phyloP scores from a whole-genome alignment of 2,888 invertebrate species.

The Pyrochroa serraticornis region DNA sequence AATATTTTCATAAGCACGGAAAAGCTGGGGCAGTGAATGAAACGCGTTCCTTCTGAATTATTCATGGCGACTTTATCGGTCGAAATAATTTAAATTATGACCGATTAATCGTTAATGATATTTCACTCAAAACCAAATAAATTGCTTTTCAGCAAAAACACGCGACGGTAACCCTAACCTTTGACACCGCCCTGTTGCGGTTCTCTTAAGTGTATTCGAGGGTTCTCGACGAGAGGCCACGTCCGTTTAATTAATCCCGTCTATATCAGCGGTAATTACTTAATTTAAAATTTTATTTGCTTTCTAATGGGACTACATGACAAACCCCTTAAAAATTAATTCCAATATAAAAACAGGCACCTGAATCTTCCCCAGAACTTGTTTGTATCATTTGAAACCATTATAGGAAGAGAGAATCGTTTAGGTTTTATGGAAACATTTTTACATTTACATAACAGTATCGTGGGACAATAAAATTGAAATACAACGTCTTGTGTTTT shows the following conservation, averaged over 20 bases:
- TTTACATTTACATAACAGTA: slow-evolving; percentile 13
- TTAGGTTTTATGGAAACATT: slow-evolving; percentile 13
- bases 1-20: slow-evolving; percentile 26
- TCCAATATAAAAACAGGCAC: slow-evolving; percentile 7
- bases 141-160: slow-evolving; percentile 15
- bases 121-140: slow-evolving; percentile 29
- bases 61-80: slow-evolving; percentile 29
- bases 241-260: slow-evolving; percentile 8
- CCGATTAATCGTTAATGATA: slow-evolving; percentile 30
- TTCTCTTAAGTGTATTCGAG: no score
- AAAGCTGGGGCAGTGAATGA: slow-evolving; percentile 22
- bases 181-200: no score
- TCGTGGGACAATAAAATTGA: slow-evolving; percentile 22
- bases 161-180: neutral
- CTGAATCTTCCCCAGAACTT: slow-evolving; percentile 15
- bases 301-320: slow-evolving; percentile 15
- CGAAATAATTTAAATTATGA: slow-evolving; percentile 31
- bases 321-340: slow-evolving; percentile 26
- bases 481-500: slow-evolving; percentile 10
- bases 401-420: slow-evolving; percentile 12
- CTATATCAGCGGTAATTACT: slow-evolving; percentile 23
- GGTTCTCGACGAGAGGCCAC: slow-evolving; percentile 11
- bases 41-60: slow-evolving; percentile 22
- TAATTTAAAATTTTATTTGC: slow-evolving; percentile 21
- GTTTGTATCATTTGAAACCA: slow-evolving; percentile 17